phyloP scores from a whole-genome alignment of 2,797 vertebrate genomes.

The Buphagus erythrorhynchus region DNA sequence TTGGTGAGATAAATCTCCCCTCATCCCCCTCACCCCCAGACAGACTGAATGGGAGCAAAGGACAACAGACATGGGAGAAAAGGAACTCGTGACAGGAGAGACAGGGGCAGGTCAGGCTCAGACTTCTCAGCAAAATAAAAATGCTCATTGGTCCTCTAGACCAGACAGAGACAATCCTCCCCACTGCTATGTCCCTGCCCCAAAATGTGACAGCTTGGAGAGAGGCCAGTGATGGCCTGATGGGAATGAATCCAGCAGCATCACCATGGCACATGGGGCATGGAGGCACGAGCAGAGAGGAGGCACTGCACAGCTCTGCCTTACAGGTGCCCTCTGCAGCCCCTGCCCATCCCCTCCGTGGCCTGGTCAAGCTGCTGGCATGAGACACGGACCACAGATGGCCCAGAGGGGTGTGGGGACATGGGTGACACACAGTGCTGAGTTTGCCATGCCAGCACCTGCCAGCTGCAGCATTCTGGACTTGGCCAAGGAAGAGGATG shows the following conservation, averaged over 20 bases:
- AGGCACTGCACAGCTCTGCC: neutral
- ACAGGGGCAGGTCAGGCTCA: neutral
- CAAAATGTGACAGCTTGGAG: neutral
- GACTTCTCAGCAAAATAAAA: neutral
- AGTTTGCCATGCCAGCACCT: neutral
- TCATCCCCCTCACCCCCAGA: neutral
- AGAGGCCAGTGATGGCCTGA: neutral
- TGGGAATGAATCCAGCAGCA: neutral
- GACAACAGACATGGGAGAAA: neutral
- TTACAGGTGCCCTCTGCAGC: neutral
- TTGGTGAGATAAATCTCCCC: neutral
- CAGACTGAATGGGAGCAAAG: neutral
- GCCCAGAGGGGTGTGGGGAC: rapidly evolving
- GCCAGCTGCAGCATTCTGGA: neutral
- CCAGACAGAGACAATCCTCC: neutral
- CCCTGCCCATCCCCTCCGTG: neutral
- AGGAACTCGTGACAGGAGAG: neutral
- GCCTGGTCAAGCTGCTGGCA: neutral
- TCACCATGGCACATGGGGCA: rapidly evolving
- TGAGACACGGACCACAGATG: rapidly evolving
- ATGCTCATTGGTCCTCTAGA: neutral
- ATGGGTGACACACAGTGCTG: neutral
- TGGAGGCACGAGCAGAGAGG: rapidly evolving
- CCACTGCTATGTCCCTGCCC: rapidly evolving
- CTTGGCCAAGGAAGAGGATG: neutral